Conservation (phyloP, 2,113 vertebrate species). For the Andinoacara biseriatus region DNA sequence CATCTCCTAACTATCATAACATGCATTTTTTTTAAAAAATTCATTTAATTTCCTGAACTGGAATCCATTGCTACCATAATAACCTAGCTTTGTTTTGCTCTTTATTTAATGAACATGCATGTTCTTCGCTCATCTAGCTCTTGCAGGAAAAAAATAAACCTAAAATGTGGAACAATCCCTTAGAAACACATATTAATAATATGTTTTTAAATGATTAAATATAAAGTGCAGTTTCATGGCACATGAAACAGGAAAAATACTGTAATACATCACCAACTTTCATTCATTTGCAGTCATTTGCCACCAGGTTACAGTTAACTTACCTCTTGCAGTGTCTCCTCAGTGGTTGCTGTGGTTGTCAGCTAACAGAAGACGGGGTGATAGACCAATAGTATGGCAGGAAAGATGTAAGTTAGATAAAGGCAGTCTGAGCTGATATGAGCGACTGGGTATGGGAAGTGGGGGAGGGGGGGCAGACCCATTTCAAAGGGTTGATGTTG, state of each 20-base stretch:
- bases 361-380: background rate
- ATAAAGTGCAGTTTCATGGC: background rate
- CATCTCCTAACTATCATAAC: background rate
- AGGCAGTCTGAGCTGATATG: background rate
- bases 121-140: background rate
- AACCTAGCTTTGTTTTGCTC: background rate
- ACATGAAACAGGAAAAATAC: background rate
- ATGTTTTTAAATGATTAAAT: background rate
- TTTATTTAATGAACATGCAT: background rate
- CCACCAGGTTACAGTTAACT: background rate
- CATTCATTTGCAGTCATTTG: background rate
- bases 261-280: background rate
- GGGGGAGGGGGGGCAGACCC: background rate
- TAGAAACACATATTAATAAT: background rate
- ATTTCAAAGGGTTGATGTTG: conserved; percentile 4
- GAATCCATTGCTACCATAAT: background rate
- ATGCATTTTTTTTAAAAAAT: background rate
- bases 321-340: background rate
- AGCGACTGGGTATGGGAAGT: fast-evolving
- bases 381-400: background rate
- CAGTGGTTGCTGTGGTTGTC: background rate
- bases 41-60: background rate
- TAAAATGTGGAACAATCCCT: background rate
- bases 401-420: background rate
- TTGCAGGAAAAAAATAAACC: background rate